Conservation (phyloP, 1,140 invertebrate species). For the Whitmania pigra region DNA sequence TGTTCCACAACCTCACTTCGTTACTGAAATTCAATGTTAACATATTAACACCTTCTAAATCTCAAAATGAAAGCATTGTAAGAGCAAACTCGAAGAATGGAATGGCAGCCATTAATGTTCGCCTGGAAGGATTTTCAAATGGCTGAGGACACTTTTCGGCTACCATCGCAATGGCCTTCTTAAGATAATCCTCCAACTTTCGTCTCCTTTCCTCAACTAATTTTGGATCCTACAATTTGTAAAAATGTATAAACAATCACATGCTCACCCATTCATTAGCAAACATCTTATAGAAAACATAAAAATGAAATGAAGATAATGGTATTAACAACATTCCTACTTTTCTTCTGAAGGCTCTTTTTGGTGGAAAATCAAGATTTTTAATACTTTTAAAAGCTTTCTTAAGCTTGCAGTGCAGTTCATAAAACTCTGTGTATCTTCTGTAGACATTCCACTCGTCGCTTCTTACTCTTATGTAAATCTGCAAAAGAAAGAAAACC, state of each 20-base stretch:
- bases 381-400: constrained; percentile 64
- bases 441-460: constrained; percentile 88
- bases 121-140: constrained; percentile 53
- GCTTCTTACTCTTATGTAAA: constrained; percentile 67
- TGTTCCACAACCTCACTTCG: too few relatives aligned
- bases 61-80: too few relatives aligned
- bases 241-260: neutral
- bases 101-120: constrained; percentile 56
- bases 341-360: constrained; percentile 77
- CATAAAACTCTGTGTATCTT: constrained; percentile 76
- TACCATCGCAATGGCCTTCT: constrained; percentile 57
- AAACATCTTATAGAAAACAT: neutral
- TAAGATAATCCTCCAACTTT: constrained; percentile 62
- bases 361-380: constrained; percentile 80
- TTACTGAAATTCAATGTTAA: neutral
- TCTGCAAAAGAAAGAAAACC: constrained; percentile 42
- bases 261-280: neutral
- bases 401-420: constrained; percentile 64
- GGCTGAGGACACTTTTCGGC: constrained; percentile 57
- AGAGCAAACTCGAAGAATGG: constrained; percentile 64
- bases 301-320: neutral
- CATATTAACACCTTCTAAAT: too few relatives aligned
- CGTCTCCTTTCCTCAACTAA: constrained; percentile 65
- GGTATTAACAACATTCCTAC: constrained; percentile 42
- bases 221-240: constrained; percentile 53